A percentile compares a stretch with the other conserved stretches of the same genome.
phyloP scores from a whole-genome alignment of 2,113 vertebrate genomes.

The Cricetomys ansorgei region DNA sequence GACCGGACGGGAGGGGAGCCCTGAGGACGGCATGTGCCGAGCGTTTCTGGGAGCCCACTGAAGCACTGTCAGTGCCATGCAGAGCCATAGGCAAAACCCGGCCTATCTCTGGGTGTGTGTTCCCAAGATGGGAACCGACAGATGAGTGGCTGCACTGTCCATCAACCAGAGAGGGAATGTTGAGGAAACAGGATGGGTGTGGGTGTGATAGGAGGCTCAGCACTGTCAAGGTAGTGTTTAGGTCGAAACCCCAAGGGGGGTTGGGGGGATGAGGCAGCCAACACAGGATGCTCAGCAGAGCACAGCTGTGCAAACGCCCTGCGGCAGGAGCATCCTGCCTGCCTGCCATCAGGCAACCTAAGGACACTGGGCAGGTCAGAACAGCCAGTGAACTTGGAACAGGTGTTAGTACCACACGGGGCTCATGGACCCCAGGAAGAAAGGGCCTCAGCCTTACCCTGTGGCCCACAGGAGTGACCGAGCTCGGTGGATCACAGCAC shows the following conservation, averaged over 20 bases:
- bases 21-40: fast-evolving
- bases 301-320: neutral
- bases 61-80: fast-evolving
- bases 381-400: fast-evolving
- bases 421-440: neutral
- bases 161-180: fast-evolving
- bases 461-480: conserved; percentile 90
- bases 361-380: fast-evolving
- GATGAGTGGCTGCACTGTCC: neutral
- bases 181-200: neutral
- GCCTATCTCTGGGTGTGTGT: no score
- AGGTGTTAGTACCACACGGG: no score
- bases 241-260: neutral
- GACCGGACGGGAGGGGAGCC: fast-evolving
- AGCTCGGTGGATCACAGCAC: conserved; percentile 93
- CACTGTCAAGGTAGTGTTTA: fast-evolving
- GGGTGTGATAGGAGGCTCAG: neutral
- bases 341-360: neutral
- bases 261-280: fast-evolving
- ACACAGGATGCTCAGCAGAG: no score
- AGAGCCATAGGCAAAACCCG: neutral
- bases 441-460: fast-evolving
- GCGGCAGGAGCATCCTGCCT: neutral
- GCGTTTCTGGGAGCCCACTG: neutral
- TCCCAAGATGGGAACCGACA: fast-evolving